Base-by-base conservation (phyloP, 2,888 invertebrate genomes). In the Ceratothoa steindachneri region DNA sequence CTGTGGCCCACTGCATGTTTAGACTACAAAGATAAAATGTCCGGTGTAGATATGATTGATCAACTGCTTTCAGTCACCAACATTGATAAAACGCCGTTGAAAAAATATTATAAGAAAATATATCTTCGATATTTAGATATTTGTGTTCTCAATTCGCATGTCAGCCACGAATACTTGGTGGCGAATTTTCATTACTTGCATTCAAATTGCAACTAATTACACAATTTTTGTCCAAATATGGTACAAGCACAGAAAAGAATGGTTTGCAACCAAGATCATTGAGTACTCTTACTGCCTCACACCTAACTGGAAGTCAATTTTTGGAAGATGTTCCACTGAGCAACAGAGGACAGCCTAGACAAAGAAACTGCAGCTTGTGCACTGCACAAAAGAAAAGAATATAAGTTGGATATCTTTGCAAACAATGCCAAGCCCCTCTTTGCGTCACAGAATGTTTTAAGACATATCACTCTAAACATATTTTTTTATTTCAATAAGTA, bases 101-200 rank as follows among this genome's bases (percentile, higher is more conserved):
- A 67, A 30, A 67, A 67, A 67, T 67, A 67, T 67, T n/a, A n/a
- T n/a, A 30, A 67, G 22, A 67, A 67, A 30, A 67, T 30, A 4
- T 67, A 30, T 30, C 30, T 67, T 22, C 67, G 30, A 29, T 29
- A 29, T 28, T 30, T 67, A 30, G 67, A 67, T 67, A 67, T 67
- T 67, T n/a, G 29, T 30, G 67, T 67, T 29, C 30, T 28, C 29
- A 67, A 67, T 67, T 41, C 41, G 15, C 41, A 41, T 41, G 41
- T 41, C 7, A 41, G 5, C 15, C 41, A 41, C 41, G n/a, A n/a
- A n/a, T n/a, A n/a, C n/a, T n/a, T n/a, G n/a, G n/a, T n/a, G n/a
- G n/a, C n/a, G n/a, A n/a, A n/a, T n/a, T n/a, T n/a, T n/a, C n/a
- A n/a, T n/a, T n/a, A n/a, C n/a, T n/a, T n/a, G n/a, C n/a, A n/a